phyloP scores from a whole-genome alignment of 1,140 invertebrate species.

The Nephotettix cincticeps region DNA sequence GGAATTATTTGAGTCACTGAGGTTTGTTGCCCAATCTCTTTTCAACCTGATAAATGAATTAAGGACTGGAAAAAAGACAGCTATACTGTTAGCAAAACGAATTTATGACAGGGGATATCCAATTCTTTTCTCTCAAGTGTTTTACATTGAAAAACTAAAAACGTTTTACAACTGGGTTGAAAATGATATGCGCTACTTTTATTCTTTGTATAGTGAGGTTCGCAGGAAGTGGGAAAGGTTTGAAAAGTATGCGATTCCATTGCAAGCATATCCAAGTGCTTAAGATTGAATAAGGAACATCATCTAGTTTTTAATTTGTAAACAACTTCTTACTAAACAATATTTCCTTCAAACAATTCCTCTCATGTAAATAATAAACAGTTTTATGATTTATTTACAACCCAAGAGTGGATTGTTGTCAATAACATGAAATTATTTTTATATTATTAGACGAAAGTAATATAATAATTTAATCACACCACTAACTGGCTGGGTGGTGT shows the following conservation, averaged over 20 bases:
- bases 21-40: background rate
- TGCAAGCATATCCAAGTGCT: background rate
- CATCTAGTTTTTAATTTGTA: too few relatives aligned
- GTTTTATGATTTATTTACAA: too few relatives aligned
- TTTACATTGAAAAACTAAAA: constrained; percentile 4
- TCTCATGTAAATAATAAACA: too few relatives aligned
- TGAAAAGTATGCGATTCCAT: background rate
- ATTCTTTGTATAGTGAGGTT: background rate
- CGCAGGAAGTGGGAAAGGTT: background rate
- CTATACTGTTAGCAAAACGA: background rate
- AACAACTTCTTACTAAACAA: too few relatives aligned
- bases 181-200: constrained; percentile 6
- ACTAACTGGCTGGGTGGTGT: too few relatives aligned
- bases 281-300: too few relatives aligned
- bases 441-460: too few relatives aligned
- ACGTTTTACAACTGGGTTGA: background rate
- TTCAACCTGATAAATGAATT: background rate
- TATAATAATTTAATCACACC: too few relatives aligned
- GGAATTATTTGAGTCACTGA: background rate
- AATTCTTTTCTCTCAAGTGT: background rate
- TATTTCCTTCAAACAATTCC: too few relatives aligned
- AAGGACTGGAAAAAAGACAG: background rate
- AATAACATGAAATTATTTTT: too few relatives aligned
- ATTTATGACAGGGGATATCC: background rate
- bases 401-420: too few relatives aligned